These are phyloP conservation scores for Ochropacha duplaris DNA, from an alignment of 2,888 invertebrate species.

Conservation along the genomic window DNA sequence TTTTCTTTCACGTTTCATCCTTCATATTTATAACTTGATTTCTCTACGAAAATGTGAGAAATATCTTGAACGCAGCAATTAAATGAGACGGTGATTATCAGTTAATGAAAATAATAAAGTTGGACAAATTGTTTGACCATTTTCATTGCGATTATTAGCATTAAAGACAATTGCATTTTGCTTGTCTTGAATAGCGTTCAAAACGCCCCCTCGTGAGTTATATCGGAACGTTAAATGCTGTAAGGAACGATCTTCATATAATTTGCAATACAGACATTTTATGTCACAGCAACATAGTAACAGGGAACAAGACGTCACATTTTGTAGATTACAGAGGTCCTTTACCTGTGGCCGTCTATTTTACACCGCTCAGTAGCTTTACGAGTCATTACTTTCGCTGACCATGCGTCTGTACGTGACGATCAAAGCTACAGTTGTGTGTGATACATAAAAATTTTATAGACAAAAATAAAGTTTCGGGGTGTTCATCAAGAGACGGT, in stretches of 20 bases:
- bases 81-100: too few species aligned
- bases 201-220: not conserved
- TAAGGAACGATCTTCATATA: not conserved
- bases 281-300: not conserved
- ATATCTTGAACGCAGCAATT: too few species aligned
- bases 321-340: slow-evolving; percentile 27
- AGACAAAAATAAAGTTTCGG: slow-evolving; percentile 70
- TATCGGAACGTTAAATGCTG: not conserved
- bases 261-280: not conserved
- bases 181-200: not conserved
- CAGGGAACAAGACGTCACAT: slow-evolving; percentile 12
- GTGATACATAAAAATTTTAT: slow-evolving; percentile 68
- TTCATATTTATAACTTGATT: not conserved
- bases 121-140: slow-evolving; percentile 1
- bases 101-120: too few species aligned
- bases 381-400: slow-evolving; percentile 77
- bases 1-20: not conserved
- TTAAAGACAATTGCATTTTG: not conserved
- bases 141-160: too few species aligned
- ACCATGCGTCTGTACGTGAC: slow-evolving; percentile 61
- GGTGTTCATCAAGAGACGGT: slow-evolving; percentile 71
- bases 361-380: slow-evolving; percentile 69
- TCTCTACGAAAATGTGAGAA: slow-evolving; percentile 5
- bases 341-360: slow-evolving; percentile 55
- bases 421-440: slow-evolving; percentile 54